Evolutionary conservation across 1,140 invertebrate genomes (phyloP).

Genomic region (Caligus rogercresseyi): DNA sequence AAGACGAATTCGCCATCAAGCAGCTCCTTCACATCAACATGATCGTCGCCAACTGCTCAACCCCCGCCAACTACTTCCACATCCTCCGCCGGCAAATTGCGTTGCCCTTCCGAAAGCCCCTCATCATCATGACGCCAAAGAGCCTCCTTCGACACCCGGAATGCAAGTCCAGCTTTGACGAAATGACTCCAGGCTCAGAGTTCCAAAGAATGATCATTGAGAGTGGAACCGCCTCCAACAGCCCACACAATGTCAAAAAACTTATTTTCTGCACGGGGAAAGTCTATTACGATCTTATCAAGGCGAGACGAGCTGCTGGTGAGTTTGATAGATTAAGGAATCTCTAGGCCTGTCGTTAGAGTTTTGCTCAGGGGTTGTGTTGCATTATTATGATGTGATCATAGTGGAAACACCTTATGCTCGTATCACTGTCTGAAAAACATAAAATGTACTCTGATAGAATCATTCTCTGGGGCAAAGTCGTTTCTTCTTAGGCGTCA

Average conservation of each 20-base stretch:
- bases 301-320: constrained; percentile 53
- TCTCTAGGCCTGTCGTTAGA: neutral
- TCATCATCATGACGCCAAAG: constrained; percentile 94
- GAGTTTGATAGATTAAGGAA: neutral
- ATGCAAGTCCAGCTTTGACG: constrained; percentile 79
- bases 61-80: constrained; percentile 93
- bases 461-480: too few species aligned
- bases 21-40: constrained; percentile 94
- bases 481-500: too few species aligned
- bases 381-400: too few species aligned
- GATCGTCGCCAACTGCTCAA: constrained; percentile 92
- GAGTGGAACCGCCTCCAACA: constrained; percentile 44
- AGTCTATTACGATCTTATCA: constrained; percentile 87
- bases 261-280: constrained; percentile 85
- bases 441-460: too few species aligned
- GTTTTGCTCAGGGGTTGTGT: too few species aligned
- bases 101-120: constrained; percentile 85
- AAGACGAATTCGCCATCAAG: constrained; percentile 76
- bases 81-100: constrained; percentile 83
- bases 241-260: constrained; percentile 55
- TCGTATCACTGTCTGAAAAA: too few species aligned
- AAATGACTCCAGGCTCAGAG: constrained; percentile 64
- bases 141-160: constrained; percentile 85
- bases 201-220: constrained; percentile 67
- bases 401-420: too few species aligned